Conservation (phyloP, 2,888 invertebrate species). For the Eupelmus urozonus region DNA sequence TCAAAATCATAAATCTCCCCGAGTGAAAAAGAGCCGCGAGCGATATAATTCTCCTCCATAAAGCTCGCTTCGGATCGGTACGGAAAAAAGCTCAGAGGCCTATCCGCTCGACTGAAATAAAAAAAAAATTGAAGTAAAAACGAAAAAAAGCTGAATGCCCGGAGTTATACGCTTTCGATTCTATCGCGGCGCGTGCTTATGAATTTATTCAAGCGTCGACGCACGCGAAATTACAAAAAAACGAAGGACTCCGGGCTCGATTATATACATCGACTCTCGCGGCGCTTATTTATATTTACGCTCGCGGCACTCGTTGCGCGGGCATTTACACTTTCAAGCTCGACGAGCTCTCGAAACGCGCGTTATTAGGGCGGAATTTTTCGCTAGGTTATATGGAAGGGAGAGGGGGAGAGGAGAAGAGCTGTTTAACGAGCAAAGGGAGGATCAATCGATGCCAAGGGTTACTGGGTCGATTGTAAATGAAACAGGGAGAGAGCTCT, state of each 20-base stretch:
- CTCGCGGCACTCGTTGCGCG: too few species aligned
- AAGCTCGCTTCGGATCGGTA: too few species aligned
- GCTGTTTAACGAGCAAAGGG: too few species aligned
- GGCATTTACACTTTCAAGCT: neutral
- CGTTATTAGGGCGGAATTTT: too few species aligned
- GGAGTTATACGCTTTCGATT: slow-evolving; percentile 24
- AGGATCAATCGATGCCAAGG: too few species aligned
- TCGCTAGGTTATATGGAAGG: neutral
- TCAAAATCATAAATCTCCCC: slow-evolving; percentile 33
- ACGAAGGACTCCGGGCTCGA: too few species aligned
- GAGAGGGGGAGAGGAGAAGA: neutral
- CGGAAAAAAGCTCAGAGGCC: too few species aligned
- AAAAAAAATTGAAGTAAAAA: neutral
- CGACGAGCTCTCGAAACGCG: too few species aligned
- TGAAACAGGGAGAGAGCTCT: neutral
- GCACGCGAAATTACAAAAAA: neutral
- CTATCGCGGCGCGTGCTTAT: slow-evolving; percentile 21
- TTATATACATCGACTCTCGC: too few species aligned
- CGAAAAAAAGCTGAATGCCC: neutral
- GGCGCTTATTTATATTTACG: slow-evolving; percentile 25
- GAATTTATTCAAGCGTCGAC: slow-evolving; percentile 33
- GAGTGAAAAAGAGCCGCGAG: neutral
- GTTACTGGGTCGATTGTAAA: slow-evolving; percentile 14
- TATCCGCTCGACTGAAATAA: too few species aligned
- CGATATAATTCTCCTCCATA: slow-evolving; percentile 6